Evolutionary conservation across 2,113 vertebrate genomes (phyloP).

Genomic region (Sylvietta virens): DNA sequence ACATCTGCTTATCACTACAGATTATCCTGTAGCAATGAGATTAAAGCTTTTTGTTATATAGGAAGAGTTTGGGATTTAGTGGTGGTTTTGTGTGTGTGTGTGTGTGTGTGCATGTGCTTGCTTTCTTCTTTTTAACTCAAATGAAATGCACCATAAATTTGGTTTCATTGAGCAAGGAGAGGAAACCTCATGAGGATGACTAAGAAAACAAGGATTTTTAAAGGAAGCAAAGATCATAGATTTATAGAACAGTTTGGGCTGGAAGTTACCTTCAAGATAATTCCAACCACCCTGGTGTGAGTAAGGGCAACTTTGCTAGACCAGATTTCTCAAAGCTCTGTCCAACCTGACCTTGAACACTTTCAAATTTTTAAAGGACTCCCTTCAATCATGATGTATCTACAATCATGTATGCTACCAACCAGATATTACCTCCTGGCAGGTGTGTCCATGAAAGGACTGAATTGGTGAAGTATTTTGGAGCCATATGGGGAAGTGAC

Average conservation of each 20-base stretch:
- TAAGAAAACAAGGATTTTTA: not conserved
- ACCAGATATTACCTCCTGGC: not conserved
- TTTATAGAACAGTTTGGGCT: not conserved
- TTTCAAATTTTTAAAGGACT: not conserved
- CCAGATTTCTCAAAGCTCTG: not conserved
- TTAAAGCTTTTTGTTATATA: slow-evolving; percentile 26
- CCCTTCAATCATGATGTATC: not conserved
- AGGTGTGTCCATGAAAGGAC: not conserved
- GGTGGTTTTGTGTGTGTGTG: not conserved
- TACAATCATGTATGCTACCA: not conserved
- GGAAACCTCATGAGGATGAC: not conserved
- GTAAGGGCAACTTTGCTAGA: not conserved
- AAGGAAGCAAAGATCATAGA: not conserved
- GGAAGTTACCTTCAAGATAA: not conserved
- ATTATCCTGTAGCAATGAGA: slow-evolving; percentile 53
- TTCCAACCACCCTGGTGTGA: not conserved
- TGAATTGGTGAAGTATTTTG: not conserved
- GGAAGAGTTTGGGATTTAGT: slow-evolving; percentile 1
- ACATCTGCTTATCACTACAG: slow-evolving; percentile 40
- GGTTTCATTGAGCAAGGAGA: not conserved
- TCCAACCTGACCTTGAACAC: not conserved
- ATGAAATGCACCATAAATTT: not conserved
- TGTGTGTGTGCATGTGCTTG: not conserved
- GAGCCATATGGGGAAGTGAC: not conserved
- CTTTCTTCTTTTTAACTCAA: not conserved